Base-by-base conservation (phyloP, 2,888 invertebrate genomes). In the Timema podura region DNA sequence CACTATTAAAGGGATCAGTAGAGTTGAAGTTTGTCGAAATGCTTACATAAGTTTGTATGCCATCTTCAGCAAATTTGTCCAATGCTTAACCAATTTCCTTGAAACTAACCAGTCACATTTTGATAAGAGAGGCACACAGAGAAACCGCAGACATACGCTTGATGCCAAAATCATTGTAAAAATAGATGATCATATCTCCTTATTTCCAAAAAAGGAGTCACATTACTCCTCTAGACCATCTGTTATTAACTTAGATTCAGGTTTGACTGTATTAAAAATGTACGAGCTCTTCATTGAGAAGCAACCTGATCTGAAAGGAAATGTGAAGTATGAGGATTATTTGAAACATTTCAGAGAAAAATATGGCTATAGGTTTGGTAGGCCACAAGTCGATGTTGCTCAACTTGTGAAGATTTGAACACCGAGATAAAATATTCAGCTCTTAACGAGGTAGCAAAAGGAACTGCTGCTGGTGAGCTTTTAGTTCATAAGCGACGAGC, bases 1-100 rank as follows among this genome's bases (percentile, higher is more conserved):
- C 16, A 16, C 54, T 7, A 54, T 54, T 13, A 54, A 54, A 54
- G 10, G 54, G 5, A 54, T 6, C 10, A 10, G 6, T 15, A 13
- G 6, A 16, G 54, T 54, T 54, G 54, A 66, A 66, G 48, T 66
- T 66, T 66, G 66, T 47, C 15, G 48, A 10, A 66, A 66, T 47
- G 66, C 66, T 30, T 66, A 47, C 51, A 48, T 66, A 66, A 66
- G 66, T 66, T 66, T 66, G 13, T 48, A 66, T 48, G 66, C 48
- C 48, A 48, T 66, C 51, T 66, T 48, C n/a, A 66, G 48, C 48
- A 48, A 66, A 47, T n/a, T 11, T 30, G 66, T 66, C 66, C 66
- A 47, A 49, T 13, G 66, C 48, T 48, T 66, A 66, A 46, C 13
- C 66, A 48, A 66, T 11, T 48, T 66, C 48, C 66, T 66, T 15